A percentile compares a stretch with the other conserved stretches of the same genome.
These are phyloP conservation scores for Zaprionus tsacasi DNA, from an alignment of 1,140 invertebrate species.

Conservation along the genomic window DNA sequence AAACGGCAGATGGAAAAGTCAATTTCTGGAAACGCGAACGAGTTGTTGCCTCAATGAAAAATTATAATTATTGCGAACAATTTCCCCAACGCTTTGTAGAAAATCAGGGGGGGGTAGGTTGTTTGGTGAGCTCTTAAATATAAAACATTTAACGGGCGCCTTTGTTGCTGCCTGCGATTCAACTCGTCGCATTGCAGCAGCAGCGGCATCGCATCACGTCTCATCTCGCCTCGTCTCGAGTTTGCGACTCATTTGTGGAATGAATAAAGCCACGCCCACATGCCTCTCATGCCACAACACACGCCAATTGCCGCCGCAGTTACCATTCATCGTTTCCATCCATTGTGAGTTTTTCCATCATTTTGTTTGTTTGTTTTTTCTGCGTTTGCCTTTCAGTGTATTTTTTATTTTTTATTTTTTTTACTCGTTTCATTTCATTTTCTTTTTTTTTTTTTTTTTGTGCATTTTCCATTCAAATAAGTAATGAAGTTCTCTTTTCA, in stretches of 20 bases:
- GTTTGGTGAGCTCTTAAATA: slow-evolving; percentile 75
- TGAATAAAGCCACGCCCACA: slow-evolving; percentile 56
- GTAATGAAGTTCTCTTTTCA: slow-evolving; percentile 77
- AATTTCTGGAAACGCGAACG: slow-evolving; percentile 56
- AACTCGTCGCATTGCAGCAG: slow-evolving; percentile 21
- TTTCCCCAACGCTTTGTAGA: slow-evolving; percentile 21
- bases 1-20: slow-evolving; percentile 48
- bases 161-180: slow-evolving; percentile 62
- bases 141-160: slow-evolving; percentile 77
- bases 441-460: slow-evolving; percentile 47
- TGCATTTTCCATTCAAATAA: slow-evolving; percentile 67
- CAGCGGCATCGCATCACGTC: slow-evolving; percentile 18
- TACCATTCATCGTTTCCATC: slow-evolving; percentile 42
- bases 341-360: slow-evolving; percentile 73
- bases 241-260: slow-evolving; percentile 65
- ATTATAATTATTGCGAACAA: slow-evolving; percentile 73
- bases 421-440: slow-evolving; percentile 20
- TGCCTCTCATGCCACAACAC: neutral
- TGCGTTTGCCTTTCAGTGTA: slow-evolving; percentile 47
- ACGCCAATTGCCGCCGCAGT: slow-evolving; percentile 15
- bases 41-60: slow-evolving; percentile 72
- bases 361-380: slow-evolving; percentile 54
- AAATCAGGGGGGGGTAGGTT: slow-evolving; percentile 30
- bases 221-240: slow-evolving; percentile 11
- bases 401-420: slow-evolving; percentile 39